These are phyloP conservation scores for Bursaphelenchus mucronatus DNA, from an alignment of 1,140 invertebrate genomes.

Conservation along the genomic window DNA sequence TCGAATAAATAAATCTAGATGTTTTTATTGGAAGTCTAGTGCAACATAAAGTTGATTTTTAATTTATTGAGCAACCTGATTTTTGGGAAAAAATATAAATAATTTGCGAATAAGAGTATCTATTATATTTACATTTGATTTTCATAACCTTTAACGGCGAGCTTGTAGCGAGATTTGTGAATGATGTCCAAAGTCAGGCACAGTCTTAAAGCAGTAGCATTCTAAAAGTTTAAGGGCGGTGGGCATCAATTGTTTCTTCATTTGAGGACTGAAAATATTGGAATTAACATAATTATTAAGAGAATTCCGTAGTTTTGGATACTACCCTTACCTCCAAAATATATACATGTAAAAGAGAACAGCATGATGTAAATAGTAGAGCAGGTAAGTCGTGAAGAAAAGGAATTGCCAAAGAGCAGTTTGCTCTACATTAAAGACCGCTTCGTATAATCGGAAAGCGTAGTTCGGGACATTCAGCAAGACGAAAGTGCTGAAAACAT, in stretches of 20 bases:
- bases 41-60: too few relatives aligned
- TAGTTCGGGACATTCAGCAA: constrained; percentile 59
- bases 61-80: too few relatives aligned
- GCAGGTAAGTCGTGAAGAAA: constrained; percentile 54
- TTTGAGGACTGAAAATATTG: constrained; percentile 55
- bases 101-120: too few relatives aligned
- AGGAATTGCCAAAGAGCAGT: constrained; percentile 46
- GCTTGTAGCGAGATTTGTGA: constrained; percentile 38
- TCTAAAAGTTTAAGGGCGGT: constrained; percentile 58
- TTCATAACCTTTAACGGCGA: constrained; percentile 4
- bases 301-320: neutral
- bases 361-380: constrained; percentile 60
- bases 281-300: constrained; percentile 26
- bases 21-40: too few relatives aligned
- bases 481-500: constrained; percentile 54
- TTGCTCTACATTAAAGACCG: constrained; percentile 30
- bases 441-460: constrained; percentile 50
- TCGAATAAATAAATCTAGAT: too few relatives aligned
- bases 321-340: constrained; percentile 44
- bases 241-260: constrained; percentile 60
- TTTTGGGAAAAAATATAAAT: too few relatives aligned
- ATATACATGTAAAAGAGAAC: constrained; percentile 61
- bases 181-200: constrained; percentile 59
- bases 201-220: constrained; percentile 60
- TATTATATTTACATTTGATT: too few relatives aligned